Percentiles rank a stretch among this genome's conserved stretches.
phyloP scores from a whole-genome alignment of 2,888 invertebrate genomes.

The Oeneis ivallda region DNA sequence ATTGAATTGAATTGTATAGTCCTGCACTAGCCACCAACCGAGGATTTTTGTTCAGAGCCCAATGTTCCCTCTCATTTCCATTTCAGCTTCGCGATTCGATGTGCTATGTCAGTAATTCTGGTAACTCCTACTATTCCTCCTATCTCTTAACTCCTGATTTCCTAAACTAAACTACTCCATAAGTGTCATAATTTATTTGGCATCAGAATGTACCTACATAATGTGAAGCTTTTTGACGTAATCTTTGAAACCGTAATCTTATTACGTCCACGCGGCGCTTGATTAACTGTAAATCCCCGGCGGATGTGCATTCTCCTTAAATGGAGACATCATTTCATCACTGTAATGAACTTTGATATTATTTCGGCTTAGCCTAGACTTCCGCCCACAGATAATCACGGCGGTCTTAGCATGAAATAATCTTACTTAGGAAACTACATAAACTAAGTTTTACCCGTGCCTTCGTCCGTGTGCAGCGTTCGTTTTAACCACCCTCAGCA shows the following conservation, averaged over 20 bases:
- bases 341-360: conserved; percentile 54
- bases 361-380: conserved; percentile 25
- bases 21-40: no score
- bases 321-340: conserved; percentile 53
- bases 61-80: no score
- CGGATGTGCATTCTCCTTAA: conserved; percentile 47
- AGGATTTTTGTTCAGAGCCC: no score
- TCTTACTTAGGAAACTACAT: background rate
- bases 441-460: background rate
- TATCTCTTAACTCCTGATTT: no score
- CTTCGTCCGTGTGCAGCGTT: no score
- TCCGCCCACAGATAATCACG: conserved; percentile 10
- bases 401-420: conserved; percentile 8
- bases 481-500: no score
- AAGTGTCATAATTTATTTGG: conserved; percentile 3
- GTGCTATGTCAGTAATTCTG: no score
- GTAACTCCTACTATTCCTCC: no score
- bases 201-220: background rate
- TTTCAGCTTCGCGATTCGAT: no score
- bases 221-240: conserved; percentile 9
- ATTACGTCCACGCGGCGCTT: conserved; percentile 40
- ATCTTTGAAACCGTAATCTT: conserved; percentile 40
- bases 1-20: no score
- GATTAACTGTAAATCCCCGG: conserved; percentile 51
- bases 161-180: background rate